phyloP scores from a whole-genome alignment of 1,140 invertebrate genomes.

The Drosophila ficusphila region DNA sequence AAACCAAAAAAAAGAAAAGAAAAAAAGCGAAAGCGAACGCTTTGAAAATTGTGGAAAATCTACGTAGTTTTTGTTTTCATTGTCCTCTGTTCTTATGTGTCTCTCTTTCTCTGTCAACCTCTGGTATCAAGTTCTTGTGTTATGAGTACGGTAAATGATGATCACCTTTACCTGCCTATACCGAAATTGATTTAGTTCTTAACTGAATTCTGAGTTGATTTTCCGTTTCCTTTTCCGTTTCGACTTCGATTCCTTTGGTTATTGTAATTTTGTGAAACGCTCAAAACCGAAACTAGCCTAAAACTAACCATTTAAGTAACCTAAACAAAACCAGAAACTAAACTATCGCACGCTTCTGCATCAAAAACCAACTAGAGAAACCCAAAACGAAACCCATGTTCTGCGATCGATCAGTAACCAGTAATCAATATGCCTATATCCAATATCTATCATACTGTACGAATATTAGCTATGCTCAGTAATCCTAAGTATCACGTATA shows the following conservation, averaged over 20 bases:
- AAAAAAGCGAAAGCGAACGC: conserved; percentile 5
- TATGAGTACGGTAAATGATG: conserved; percentile 13
- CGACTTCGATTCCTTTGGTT: conserved; percentile 54
- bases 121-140: conserved; percentile 34
- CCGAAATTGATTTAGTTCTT: conserved; percentile 28
- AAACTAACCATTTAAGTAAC: conserved; percentile 76
- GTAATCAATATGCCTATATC: conserved; percentile 70
- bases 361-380: conserved; percentile 58
- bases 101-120: conserved; percentile 50
- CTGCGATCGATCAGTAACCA: conserved; percentile 77
- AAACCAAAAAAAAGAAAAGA: conserved; percentile 26
- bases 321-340: conserved; percentile 68
- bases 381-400: conserved; percentile 66
- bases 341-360: conserved; percentile 83
- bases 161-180: conserved; percentile 26
- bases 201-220: conserved; percentile 21
- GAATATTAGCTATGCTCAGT: conserved; percentile 76
- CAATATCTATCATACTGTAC: conserved; percentile 52
- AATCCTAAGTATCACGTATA: conserved; percentile 75
- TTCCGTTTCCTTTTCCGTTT: conserved; percentile 23
- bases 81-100: conserved; percentile 40
- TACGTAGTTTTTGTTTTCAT: conserved; percentile 27
- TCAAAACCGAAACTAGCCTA: conserved; percentile 78
- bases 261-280: conserved; percentile 73
- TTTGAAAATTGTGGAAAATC: conserved; percentile 37